phyloP scores from a whole-genome alignment of 1,140 invertebrate species.

The Aplysia californica region DNA sequence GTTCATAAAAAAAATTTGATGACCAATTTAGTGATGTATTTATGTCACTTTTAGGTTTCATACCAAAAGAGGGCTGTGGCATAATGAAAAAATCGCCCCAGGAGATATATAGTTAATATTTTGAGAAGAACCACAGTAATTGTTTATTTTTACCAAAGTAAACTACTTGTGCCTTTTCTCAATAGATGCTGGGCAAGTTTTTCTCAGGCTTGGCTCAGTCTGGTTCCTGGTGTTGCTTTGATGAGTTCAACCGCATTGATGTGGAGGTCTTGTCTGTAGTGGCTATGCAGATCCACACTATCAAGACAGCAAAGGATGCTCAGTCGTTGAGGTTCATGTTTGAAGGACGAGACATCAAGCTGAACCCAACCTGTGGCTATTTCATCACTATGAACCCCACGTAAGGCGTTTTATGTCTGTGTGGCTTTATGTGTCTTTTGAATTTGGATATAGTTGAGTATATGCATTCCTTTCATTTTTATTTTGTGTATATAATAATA shows the following conservation, averaged over 20 bases:
- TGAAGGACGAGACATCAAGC: conserved; percentile 66
- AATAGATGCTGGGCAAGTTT: conserved; percentile 72
- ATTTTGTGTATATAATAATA: neutral
- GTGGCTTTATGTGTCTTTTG: neutral
- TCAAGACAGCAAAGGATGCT: conserved; percentile 62
- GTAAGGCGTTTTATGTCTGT: conserved; percentile 68
- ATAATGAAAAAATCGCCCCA: too few relatives aligned
- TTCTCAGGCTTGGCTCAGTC: conserved; percentile 87
- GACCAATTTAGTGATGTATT: too few relatives aligned
- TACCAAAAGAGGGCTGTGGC: too few relatives aligned
- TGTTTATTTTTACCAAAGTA: too few relatives aligned
- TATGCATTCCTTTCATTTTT: neutral
- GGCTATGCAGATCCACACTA: conserved; percentile 67
- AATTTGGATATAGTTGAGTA: neutral
- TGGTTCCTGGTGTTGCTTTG: conserved; percentile 91
- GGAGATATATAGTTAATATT: too few relatives aligned
- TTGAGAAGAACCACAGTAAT: too few relatives aligned
- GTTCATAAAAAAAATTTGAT: too few relatives aligned
- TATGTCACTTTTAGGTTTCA: too few relatives aligned
- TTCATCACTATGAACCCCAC: conserved; percentile 78
- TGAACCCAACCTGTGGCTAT: conserved; percentile 63
- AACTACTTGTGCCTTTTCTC: too few relatives aligned
- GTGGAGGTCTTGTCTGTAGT: conserved; percentile 87
- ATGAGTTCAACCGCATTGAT: conserved; percentile 91
- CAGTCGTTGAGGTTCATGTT: conserved; percentile 62